These are phyloP conservation scores for Chalcis sispes DNA, from an alignment of 2,888 invertebrate genomes.

Conservation along the genomic window DNA sequence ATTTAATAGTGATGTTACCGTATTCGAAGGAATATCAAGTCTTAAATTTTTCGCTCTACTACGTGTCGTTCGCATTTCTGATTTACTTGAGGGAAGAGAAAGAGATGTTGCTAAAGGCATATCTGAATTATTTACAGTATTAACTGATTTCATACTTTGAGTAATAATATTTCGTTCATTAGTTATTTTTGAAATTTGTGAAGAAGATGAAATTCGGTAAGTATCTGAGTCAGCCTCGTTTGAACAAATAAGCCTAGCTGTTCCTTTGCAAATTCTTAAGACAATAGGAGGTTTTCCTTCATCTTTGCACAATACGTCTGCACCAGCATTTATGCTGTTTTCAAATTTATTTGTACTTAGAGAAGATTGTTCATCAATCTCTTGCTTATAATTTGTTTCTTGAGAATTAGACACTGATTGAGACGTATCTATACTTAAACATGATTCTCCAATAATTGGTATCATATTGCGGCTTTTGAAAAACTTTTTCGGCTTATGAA, in stretches of 20 bases:
- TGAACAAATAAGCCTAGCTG: constrained; percentile 78
- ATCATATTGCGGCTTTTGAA: constrained; percentile 90
- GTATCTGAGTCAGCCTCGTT: constrained; percentile 69
- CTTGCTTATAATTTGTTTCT: background rate
- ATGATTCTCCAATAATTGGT: constrained; percentile 57
- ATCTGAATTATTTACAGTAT: constrained; percentile 52
- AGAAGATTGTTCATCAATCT: constrained; percentile 52
- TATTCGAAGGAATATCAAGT: constrained; percentile 62
- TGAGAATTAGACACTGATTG: constrained; percentile 13
- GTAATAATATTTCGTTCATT: constrained; percentile 58
- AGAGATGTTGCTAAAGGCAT: constrained; percentile 62
- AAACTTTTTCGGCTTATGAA: constrained; percentile 89
- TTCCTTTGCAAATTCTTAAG: constrained; percentile 89
- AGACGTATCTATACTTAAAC: constrained; percentile 35
- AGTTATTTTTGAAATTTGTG: constrained; percentile 24
- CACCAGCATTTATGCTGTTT: constrained; percentile 67
- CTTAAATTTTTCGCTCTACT: constrained; percentile 72
- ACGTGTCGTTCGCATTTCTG: constrained; percentile 72
- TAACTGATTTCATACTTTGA: constrained; percentile 59
- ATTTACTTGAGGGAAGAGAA: constrained; percentile 69
- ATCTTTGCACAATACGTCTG: constrained; percentile 66
- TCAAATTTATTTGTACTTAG: constrained; percentile 48
- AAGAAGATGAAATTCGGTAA: constrained; percentile 68
- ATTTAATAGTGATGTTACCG: constrained; percentile 19
- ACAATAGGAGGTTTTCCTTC: constrained; percentile 87